Evolutionary conservation across 1,140 invertebrate species (phyloP).

Genomic region (Melanaphis sacchari): DNA sequence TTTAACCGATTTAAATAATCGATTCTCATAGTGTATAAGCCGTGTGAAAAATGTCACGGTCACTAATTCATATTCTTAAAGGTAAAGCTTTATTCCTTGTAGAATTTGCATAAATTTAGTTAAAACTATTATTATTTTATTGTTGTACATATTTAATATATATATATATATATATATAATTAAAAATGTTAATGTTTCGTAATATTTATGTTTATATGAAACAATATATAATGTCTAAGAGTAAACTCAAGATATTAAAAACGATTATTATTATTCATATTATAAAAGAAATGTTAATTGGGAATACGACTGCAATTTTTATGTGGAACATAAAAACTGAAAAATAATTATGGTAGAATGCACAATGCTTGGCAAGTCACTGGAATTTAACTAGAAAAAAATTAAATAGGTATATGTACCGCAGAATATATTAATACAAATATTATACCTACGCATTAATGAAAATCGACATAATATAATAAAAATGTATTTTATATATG

Average conservation of each 20-base stretch:
- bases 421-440: too few species aligned
- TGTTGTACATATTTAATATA: neutral
- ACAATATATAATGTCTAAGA: neutral
- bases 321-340: neutral
- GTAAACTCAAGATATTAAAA: neutral
- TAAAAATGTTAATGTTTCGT: neutral
- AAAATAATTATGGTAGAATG: neutral
- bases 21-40: neutral
- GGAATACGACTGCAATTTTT: neutral
- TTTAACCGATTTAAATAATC: constrained; percentile 25
- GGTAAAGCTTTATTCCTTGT: neutral
- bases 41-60: constrained; percentile 23
- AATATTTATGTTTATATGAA: neutral
- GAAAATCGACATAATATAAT: too few species aligned
- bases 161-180: neutral
- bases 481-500: too few species aligned
- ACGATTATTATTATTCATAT: neutral
- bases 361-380: neutral
- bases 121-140: neutral
- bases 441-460: too few species aligned
- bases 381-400: neutral
- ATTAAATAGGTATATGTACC: neutral
- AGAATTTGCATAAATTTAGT: neutral
- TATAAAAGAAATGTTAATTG: neutral
- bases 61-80: neutral